These are phyloP conservation scores for Xenopus petersii DNA, from an alignment of 2,797 vertebrate genomes.

Conservation along the genomic window DNA sequence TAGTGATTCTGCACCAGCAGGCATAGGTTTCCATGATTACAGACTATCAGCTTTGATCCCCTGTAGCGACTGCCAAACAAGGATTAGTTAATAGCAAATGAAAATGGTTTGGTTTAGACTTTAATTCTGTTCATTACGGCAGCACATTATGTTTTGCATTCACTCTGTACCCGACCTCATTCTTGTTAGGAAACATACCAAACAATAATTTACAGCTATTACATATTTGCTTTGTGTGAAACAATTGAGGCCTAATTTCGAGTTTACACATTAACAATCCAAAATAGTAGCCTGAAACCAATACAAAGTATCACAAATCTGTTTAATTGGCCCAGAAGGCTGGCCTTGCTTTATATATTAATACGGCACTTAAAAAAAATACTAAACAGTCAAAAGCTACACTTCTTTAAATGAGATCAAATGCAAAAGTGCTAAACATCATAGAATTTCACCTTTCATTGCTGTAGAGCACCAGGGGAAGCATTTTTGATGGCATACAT, in stretches of 20 bases:
- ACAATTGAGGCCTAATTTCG: background rate
- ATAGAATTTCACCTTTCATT: too few species aligned
- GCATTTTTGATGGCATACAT: too few species aligned
- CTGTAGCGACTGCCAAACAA: background rate
- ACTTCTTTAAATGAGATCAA: too few species aligned
- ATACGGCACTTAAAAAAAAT: too few species aligned
- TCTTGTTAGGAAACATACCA: background rate
- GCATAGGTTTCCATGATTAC: slow-evolving; percentile 1
- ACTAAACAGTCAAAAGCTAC: too few species aligned
- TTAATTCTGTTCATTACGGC: slow-evolving; percentile 4
- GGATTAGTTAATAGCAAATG: slow-evolving; percentile 2
- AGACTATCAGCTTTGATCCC: background rate
- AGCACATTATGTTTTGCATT: slow-evolving; percentile 5
- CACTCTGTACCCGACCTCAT: slow-evolving; percentile 3
- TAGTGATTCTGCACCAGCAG: background rate
- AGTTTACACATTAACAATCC: background rate
- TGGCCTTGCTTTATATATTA: too few species aligned
- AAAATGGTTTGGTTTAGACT: background rate
- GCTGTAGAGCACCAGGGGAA: too few species aligned
- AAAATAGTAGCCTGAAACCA: background rate
- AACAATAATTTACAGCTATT: background rate
- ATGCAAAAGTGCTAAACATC: too few species aligned
- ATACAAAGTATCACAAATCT: too few species aligned
- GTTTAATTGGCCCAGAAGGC: too few species aligned
- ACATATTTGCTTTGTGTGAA: background rate